A percentile compares a stretch with the other conserved stretches of the same genome.
Conservation (phyloP, 2,113 vertebrate species). For the Rhineura floridana region DNA sequence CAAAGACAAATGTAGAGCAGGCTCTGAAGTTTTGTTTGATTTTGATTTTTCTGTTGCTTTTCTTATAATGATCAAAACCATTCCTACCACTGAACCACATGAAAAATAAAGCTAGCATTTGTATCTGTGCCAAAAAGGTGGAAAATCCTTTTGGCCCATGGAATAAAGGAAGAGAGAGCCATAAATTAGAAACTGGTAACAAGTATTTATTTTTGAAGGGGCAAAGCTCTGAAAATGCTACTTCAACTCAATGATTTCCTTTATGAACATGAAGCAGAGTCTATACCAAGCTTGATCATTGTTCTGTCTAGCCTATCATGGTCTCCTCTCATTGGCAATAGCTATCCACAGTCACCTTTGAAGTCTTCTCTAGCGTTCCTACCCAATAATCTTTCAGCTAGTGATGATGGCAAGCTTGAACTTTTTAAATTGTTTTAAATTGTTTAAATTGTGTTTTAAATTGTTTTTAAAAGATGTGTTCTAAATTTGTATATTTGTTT, state of each 20-base stretch:
- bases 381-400: background rate
- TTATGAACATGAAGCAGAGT: constrained; percentile 28
- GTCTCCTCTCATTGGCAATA: background rate
- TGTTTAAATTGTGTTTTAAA: too few species aligned
- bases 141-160: constrained; percentile 52
- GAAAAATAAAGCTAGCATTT: constrained; percentile 51
- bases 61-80: constrained; percentile 69
- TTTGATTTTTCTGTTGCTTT: constrained; percentile 59
- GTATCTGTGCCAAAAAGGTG: constrained; percentile 61
- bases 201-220: constrained; percentile 57
- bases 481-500: too few species aligned
- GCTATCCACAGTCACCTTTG: background rate
- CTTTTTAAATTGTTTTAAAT: too few species aligned
- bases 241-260: constrained; percentile 28
- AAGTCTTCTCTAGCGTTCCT: background rate
- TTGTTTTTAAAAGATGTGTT: too few species aligned
- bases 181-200: constrained; percentile 65
- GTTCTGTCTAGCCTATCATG: background rate
- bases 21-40: constrained; percentile 64
- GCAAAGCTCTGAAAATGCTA: constrained; percentile 57
- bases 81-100: constrained; percentile 65
- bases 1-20: constrained; percentile 62
- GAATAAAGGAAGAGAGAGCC: constrained; percentile 58
- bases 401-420: background rate
- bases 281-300: background rate